These are phyloP conservation scores for Montipora foliosa DNA, from an alignment of 64 coral and sea anemone genomes.

Conservation along the genomic window DNA sequence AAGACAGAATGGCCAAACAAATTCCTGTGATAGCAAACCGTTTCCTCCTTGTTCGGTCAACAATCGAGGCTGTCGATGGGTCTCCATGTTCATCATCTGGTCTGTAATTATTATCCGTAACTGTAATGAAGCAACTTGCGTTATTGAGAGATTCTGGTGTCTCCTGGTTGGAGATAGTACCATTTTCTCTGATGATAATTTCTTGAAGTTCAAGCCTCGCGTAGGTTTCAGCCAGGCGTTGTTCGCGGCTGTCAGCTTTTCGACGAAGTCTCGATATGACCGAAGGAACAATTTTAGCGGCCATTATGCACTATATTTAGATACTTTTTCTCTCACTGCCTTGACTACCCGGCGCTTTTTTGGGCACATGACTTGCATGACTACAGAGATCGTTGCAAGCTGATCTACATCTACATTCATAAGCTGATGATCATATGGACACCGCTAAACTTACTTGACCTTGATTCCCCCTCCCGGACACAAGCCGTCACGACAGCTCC, in stretches of 20 bases:
- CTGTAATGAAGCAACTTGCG: too few species aligned
- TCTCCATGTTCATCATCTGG: not conserved
- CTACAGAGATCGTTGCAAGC: too few species aligned
- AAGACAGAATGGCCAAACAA: not conserved
- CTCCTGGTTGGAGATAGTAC: not conserved
- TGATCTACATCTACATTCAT: too few species aligned
- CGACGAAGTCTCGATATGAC: not conserved
- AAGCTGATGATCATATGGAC: too few species aligned
- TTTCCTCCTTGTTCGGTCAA: not conserved
- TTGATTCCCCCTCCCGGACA: too few species aligned
- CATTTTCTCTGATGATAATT: not conserved
- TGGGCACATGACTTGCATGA: too few species aligned
- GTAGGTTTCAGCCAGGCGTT: not conserved
- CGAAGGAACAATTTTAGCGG: not conserved
- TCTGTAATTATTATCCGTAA: not conserved
- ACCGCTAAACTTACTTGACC: too few species aligned
- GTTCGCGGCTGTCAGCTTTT: not conserved
- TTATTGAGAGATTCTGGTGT: not conserved
- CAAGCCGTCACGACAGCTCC: too few species aligned
- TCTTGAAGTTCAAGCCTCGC: not conserved
- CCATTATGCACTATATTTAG: not conserved
- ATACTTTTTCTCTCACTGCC: too few species aligned
- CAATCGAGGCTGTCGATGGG: not conserved
- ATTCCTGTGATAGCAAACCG: conserved; percentile 10
- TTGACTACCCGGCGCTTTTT: too few species aligned